Evolutionary conservation across 2,888 invertebrate genomes (phyloP).

Genomic region (Horisme vitalbata): DNA sequence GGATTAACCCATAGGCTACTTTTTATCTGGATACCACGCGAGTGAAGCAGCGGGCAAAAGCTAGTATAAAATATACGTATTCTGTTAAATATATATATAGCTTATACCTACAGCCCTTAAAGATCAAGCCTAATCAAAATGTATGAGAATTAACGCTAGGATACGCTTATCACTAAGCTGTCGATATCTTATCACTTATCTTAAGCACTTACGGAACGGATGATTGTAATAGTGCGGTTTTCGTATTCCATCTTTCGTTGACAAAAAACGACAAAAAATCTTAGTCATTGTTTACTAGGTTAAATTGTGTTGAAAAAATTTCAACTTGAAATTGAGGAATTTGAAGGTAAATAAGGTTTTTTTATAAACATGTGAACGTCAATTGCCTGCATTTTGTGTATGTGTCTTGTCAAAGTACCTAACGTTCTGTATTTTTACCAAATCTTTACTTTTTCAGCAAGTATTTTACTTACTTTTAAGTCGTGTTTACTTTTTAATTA

Average conservation of each 20-base stretch:
- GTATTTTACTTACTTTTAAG: not conserved
- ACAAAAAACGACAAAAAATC: no score
- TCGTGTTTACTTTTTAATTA: not conserved
- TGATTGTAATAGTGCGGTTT: slow-evolving; percentile 8
- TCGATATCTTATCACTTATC: slow-evolving; percentile 20
- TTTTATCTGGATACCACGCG: no score
- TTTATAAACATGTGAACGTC: slow-evolving; percentile 17
- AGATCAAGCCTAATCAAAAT: not conserved
- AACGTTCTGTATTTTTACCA: not conserved
- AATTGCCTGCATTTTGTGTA: slow-evolving; percentile 2
- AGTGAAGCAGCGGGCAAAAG: no score
- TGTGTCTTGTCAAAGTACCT: slow-evolving; percentile 3
- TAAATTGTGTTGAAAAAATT: no score
- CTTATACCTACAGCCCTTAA: no score
- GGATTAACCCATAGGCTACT: no score
- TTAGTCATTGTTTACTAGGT: not conserved
- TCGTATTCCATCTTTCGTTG: no score
- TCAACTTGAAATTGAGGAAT: not conserved
- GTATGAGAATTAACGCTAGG: slow-evolving; percentile 12
- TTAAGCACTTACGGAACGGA: slow-evolving; percentile 9
- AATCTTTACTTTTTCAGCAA: not conserved
- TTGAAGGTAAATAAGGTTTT: slow-evolving; percentile 20
- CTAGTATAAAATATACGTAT: no score
- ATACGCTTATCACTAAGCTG: slow-evolving; percentile 11
- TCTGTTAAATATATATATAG: no score